These are phyloP conservation scores for Coracias cyanogaster DNA, from an alignment of 2,797 vertebrate genomes.

Conservation along the genomic window DNA sequence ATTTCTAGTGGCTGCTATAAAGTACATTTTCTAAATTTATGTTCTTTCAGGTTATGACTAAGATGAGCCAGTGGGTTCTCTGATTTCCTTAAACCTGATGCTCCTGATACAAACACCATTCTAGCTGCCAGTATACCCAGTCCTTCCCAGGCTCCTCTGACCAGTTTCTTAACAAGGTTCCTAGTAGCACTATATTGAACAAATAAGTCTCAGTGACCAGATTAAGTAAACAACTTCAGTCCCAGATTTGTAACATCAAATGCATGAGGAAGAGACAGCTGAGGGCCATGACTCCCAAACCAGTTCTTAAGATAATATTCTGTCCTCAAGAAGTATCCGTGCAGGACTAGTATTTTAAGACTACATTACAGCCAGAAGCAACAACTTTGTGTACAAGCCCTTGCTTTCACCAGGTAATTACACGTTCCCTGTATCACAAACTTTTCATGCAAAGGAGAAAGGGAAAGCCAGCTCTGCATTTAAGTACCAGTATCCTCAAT, in stretches of 20 bases:
- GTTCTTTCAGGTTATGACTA: background rate
- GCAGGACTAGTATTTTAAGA: background rate
- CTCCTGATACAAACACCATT: background rate
- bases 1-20: conserved; percentile 11
- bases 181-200: background rate
- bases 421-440: background rate
- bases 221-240: background rate
- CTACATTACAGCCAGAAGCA: background rate
- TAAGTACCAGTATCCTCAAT: conserved; percentile 9
- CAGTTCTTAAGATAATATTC: background rate
- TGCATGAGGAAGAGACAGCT: background rate
- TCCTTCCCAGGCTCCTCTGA: background rate
- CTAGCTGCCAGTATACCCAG: background rate
- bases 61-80: background rate
- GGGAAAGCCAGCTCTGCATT: conserved; percentile 41
- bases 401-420: background rate
- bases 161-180: background rate
- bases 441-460: background rate
- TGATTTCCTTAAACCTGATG: background rate
- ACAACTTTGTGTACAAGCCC: background rate
- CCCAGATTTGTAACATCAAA: background rate
- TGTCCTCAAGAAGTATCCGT: background rate
- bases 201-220: background rate
- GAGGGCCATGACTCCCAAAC: background rate
- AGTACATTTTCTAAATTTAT: background rate